Conservation (phyloP, 2,888 invertebrate genomes). For the Sphaerophoria rueppellii region DNA sequence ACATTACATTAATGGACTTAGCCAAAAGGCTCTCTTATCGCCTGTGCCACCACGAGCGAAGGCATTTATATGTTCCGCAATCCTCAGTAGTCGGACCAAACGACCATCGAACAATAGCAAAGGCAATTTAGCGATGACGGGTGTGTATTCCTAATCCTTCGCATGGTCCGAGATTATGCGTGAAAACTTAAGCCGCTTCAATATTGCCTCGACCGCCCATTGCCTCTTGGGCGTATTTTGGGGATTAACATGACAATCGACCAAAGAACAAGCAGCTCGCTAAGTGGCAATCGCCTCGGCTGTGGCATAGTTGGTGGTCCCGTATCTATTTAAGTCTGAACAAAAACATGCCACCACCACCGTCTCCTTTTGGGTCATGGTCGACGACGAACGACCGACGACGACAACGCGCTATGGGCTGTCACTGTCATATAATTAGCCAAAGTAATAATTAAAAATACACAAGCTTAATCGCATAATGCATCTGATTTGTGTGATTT, state of each 20-base stretch:
- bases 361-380: background rate
- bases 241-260: slow-evolving; percentile 63
- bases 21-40: slow-evolving; percentile 54
- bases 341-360: background rate
- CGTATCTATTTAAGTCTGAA: background rate
- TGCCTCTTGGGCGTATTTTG: slow-evolving; percentile 32
- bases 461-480: slow-evolving; percentile 67
- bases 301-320: too few species aligned
- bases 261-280: slow-evolving; percentile 24
- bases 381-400: background rate
- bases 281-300: too few species aligned
- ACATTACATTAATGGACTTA: slow-evolving; percentile 59
- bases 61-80: slow-evolving; percentile 22
- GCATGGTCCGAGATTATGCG: slow-evolving; percentile 66
- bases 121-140: background rate
- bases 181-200: slow-evolving; percentile 69
- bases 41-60: background rate
- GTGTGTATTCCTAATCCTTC: slow-evolving; percentile 57
- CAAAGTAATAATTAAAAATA: slow-evolving; percentile 70
- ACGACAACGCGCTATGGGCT: background rate
- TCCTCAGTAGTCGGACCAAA: too few species aligned
- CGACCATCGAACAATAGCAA: background rate
- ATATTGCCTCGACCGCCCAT: slow-evolving; percentile 42
- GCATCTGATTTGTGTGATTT: slow-evolving; percentile 68
- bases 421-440: slow-evolving; percentile 62